Evolutionary conservation across 1,140 invertebrate genomes (phyloP), one percentile per base, ranked within the genome.

Genomic region (Magallana ariakensis): DNA sequence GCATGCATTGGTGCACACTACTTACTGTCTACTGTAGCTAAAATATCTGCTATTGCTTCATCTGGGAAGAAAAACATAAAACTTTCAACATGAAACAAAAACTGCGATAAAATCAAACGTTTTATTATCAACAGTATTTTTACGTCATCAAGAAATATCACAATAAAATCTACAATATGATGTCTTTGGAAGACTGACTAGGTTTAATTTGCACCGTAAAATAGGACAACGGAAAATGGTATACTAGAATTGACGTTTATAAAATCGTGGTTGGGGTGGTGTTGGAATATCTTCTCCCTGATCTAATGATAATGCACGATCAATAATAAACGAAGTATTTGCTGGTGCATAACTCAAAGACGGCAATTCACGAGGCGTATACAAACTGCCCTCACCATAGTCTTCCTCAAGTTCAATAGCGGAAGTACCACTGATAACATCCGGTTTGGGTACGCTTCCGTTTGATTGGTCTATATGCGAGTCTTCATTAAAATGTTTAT

Each of bases 21-120:
- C 66, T 75, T 75, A 75, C 66, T 75, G 66, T 75, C 66, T 75
- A 75, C 66, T 75, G 66, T 75, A 75, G 66, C 66, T 75, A 75
- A 75, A 26, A 75, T 75, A 22, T 75, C 66, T 75, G 9, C 22
- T 75, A 75, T 75, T 33, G 66, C 66, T 75, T 75, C 66, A 22
- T 75, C 66, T 75, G 66, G 33, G 22, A 75, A 75, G 66, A 75
- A 46, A 75, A 75, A 75, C 22, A 10, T 33, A 75, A n/a, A 75
- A 22, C 22, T 19, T 26, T 13, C 66, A 33, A 26, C 22, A 75
- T 26, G 66, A 75, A 75, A 75, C 13, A 75, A 33, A 4, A 26
- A 19, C n/a, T 66, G 58, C n/a, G 15, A 11, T 75, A 19, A 26
- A 8, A 75, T 75, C 22, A 75, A 46, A 33, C 66, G 33, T 26